Evolutionary conservation across 2,797 vertebrate genomes (phyloP).

Genomic region (Pogonophryne albipinna): DNA sequence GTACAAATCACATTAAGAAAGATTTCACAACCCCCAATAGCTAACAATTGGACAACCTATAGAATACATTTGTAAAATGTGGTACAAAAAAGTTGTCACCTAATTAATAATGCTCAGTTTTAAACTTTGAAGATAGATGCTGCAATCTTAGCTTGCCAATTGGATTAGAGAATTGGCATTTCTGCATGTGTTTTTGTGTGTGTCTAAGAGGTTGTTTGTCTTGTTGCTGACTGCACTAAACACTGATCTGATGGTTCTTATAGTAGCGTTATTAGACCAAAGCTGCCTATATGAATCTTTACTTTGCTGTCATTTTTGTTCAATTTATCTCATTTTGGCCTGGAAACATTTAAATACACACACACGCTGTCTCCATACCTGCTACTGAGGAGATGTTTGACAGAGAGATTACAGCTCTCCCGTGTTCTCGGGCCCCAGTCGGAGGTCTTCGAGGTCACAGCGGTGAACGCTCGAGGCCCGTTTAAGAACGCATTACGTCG

Average conservation of each 20-base stretch:
- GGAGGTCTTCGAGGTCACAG: conserved; percentile 53
- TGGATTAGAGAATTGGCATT: not conserved
- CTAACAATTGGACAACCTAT: conserved; percentile 13
- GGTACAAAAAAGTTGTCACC: conserved; percentile 26
- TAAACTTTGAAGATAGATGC: not conserved
- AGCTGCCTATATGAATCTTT: conserved; percentile 14
- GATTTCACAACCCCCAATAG: conserved; percentile 20
- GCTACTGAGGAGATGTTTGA: conserved; percentile 62
- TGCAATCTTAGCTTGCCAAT: not conserved
- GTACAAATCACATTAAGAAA: conserved; percentile 37
- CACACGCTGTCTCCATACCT: conserved; percentile 42
- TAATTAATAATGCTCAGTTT: too few species aligned
- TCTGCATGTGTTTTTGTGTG: not conserved
- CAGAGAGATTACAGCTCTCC: conserved; percentile 68
- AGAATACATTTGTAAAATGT: not conserved
- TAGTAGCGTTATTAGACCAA: conserved; percentile 7
- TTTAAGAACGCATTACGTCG: conserved; percentile 62
- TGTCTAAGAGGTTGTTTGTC: not conserved
- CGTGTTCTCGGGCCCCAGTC: conserved; percentile 47
- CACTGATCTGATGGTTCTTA: conserved; percentile 18
- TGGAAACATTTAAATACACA: conserved; percentile 50
- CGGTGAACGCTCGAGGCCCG: conserved; percentile 43
- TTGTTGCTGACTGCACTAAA: conserved; percentile 24
- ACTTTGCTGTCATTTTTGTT: conserved; percentile 37
- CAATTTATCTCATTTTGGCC: conserved; percentile 25